These are phyloP conservation scores for Zygaena filipendulae DNA, from an alignment of 2,888 invertebrate genomes.

Conservation along the genomic window DNA sequence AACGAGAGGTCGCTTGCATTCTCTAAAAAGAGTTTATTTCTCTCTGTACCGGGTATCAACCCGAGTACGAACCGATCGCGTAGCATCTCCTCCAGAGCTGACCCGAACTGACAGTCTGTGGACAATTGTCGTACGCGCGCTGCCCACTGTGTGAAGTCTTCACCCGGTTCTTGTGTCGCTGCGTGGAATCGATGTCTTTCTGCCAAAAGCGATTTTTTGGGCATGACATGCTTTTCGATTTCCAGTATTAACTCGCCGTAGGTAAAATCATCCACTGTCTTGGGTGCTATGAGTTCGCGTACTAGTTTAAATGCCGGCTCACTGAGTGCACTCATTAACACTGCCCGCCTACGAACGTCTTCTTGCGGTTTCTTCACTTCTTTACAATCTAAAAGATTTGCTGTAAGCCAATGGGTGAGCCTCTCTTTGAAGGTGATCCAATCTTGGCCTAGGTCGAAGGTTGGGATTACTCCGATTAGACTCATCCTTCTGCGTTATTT, in stretches of 20 bases:
- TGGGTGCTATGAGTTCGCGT: background rate
- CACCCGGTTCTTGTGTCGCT: background rate
- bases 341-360: background rate
- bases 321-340: background rate
- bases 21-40: conserved; percentile 1
- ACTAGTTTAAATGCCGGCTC: background rate
- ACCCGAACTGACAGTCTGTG: conserved; percentile 1
- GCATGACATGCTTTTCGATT: conserved; percentile 1
- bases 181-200: conserved; percentile 1
- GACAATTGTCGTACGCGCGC: conserved; percentile 3
- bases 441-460: background rate
- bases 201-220: conserved; percentile 3
- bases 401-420: no score
- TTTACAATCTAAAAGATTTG: no score
- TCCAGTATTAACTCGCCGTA: background rate
- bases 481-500: no score
- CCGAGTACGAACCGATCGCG: conserved; percentile 3
- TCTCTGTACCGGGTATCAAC: background rate
- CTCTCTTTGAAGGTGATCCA: background rate
- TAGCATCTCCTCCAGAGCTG: conserved; percentile 1
- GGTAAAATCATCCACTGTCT: background rate
- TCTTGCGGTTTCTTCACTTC: no score
- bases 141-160: conserved; percentile 3
- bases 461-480: background rate
- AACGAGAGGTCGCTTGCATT: no score